Conservation (phyloP, 2,113 vertebrate genomes). For the Siniperca knerii region DNA sequence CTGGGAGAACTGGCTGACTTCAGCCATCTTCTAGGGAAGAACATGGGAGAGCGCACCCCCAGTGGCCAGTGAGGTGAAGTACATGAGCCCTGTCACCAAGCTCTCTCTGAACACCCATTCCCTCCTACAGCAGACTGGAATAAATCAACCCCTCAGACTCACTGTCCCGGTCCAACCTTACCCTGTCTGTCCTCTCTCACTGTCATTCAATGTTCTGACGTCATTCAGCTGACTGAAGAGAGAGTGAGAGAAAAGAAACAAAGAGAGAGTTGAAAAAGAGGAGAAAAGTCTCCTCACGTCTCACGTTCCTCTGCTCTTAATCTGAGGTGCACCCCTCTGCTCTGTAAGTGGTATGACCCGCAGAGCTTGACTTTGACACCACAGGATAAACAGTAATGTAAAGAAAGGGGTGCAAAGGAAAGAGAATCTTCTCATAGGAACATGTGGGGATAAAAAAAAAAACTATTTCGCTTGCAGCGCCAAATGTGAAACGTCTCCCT, state of each 20-base stretch:
- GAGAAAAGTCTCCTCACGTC: conserved; percentile 37
- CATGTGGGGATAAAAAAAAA: conserved; percentile 31
- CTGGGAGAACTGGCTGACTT: conserved; percentile 88
- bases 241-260: conserved; percentile 61
- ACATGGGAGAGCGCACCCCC: conserved; percentile 88
- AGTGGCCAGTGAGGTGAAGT: conserved; percentile 84
- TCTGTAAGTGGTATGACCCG: conserved; percentile 48
- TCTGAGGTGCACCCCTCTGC: conserved; percentile 50
- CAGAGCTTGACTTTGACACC: conserved; percentile 61
- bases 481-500: conserved; percentile 71
- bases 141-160: conserved; percentile 69
- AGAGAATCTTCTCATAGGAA: conserved; percentile 44
- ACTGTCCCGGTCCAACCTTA: conserved; percentile 63
- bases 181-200: conserved; percentile 77
- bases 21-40: conserved; percentile 88
- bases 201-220: conserved; percentile 78
- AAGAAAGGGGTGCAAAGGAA: conserved; percentile 58
- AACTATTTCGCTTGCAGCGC: conserved; percentile 64
- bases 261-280: conserved; percentile 60
- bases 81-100: conserved; percentile 38
- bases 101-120: conserved; percentile 65
- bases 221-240: conserved; percentile 72
- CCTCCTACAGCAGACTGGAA: conserved; percentile 70
- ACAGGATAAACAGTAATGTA: conserved; percentile 42
- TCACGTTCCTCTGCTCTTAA: conserved; percentile 51